Conservation (phyloP, 2,888 invertebrate species). For the Oscheius onirici region DNA sequence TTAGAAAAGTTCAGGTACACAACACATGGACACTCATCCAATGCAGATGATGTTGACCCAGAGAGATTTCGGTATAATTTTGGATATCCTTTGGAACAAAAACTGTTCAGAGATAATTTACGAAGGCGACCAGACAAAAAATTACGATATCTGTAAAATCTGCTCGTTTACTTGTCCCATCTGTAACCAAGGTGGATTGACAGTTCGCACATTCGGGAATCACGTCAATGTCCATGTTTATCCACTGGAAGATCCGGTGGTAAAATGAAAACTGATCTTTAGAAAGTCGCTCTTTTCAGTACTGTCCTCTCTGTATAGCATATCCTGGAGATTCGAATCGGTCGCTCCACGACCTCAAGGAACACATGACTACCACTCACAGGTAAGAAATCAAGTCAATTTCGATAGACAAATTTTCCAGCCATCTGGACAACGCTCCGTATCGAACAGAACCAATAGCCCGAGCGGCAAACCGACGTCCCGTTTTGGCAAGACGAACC, state of each 20-base stretch:
- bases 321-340: slow-evolving; percentile 93
- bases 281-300: slow-evolving; percentile 76
- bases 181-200: slow-evolving; percentile 96
- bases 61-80: slow-evolving; percentile 86
- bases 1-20: not conserved
- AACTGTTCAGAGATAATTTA: slow-evolving; percentile 84
- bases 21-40: slow-evolving; percentile 92
- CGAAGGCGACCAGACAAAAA: slow-evolving; percentile 87
- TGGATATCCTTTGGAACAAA: not conserved
- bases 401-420: slow-evolving; percentile 24
- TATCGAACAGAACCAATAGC: slow-evolving; percentile 34
- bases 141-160: slow-evolving; percentile 83
- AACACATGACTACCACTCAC: slow-evolving; percentile 93
- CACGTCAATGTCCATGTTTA: slow-evolving; percentile 87
- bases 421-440: slow-evolving; percentile 10
- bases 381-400: too few species aligned
- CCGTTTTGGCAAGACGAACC: slow-evolving; percentile 43
- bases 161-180: slow-evolving; percentile 93
- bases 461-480: slow-evolving; percentile 35
- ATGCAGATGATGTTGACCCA: slow-evolving; percentile 98
- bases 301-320: slow-evolving; percentile 96
- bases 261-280: slow-evolving; percentile 6
- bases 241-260: slow-evolving; percentile 81
- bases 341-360: slow-evolving; percentile 96
- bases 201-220: slow-evolving; percentile 85